Evolutionary conservation across 1,140 invertebrate genomes (phyloP), one percentile per base, ranked within the genome.

Genomic region (Uloborus diversus): DNA sequence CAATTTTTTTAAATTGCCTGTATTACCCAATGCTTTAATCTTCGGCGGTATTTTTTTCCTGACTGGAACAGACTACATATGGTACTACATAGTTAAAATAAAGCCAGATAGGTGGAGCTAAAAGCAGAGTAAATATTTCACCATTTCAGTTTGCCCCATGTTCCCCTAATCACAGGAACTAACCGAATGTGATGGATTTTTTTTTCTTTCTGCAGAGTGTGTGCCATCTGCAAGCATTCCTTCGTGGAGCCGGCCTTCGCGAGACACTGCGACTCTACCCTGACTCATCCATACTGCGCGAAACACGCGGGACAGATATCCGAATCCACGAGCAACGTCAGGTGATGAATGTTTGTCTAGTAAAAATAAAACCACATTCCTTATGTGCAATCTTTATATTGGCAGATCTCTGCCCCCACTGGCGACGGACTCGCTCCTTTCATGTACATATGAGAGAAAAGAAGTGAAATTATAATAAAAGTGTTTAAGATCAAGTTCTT

Each of bases 271-370:
- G 88, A 88, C 81, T 86, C 87, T n/a, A 84, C 87, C 32, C 83
- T 89, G 14, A 87, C 87, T 25, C 88, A 89, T 80, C 82, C 85
- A 1, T 84, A 86, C 56, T 89, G 88, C 86, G 87, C 86, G 73
- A 87, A 86, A 70, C 79, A 85, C 57, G 68, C 66, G 2, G 81
- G 42, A 27, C 13, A 35, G 17, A n/a, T 23, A 13, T 0, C 28
- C 9, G 27, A 64, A 20, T 42, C 61, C 35, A 37, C 61, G 2
- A 47, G 25, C n/a, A n/a, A n/a, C n/a, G n/a, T n/a, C n/a, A n/a
- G n/a, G n/a, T n/a, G n/a, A n/a, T n/a, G n/a, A n/a, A n/a, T n/a
- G n/a, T n/a, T n/a, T n/a, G n/a, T n/a, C n/a, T n/a, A n/a, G n/a
- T n/a, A n/a, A n/a, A n/a, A n/a, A n/a, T n/a, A n/a, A n/a, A n/a